These are phyloP conservation scores for Glyphotaelius pellucidus DNA, from an alignment of 2,888 invertebrate genomes.

Conservation along the genomic window DNA sequence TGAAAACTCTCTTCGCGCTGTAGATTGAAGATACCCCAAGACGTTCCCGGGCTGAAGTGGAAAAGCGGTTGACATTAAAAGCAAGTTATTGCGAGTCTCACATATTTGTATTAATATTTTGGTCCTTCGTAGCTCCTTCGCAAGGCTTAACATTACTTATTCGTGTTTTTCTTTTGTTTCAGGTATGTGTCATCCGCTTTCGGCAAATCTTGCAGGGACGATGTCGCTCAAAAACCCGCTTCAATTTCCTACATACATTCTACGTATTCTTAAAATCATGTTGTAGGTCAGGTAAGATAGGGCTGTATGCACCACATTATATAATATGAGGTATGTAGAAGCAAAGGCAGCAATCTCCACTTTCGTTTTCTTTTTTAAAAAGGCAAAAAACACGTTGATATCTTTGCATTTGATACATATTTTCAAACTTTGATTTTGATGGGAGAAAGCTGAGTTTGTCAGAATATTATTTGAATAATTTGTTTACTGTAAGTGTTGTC, in stretches of 20 bases:
- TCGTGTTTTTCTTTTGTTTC: background rate
- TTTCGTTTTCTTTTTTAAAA: no score
- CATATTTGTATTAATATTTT: background rate
- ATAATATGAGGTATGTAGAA: no score
- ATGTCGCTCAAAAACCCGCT: background rate
- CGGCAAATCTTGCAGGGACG: background rate
- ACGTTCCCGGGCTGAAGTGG: background rate
- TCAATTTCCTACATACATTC: background rate
- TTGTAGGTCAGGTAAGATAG: background rate
- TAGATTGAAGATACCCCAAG: background rate
- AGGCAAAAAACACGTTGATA: no score
- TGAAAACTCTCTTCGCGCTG: constrained; percentile 45
- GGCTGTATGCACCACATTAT: background rate
- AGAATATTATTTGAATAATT: no score
- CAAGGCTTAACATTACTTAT: background rate
- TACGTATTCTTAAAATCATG: background rate
- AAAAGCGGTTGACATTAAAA: background rate
- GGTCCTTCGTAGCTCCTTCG: background rate
- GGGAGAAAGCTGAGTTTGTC: no score
- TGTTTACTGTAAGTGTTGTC: no score
- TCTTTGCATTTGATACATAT: no score
- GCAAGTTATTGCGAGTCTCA: background rate
- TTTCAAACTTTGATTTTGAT: no score
- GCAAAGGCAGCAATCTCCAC: no score
- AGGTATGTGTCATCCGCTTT: background rate